A percentile compares a stretch with the other conserved stretches of the same genome.
phyloP scores from a whole-genome alignment of 2,797 vertebrate genomes.

The Sandelia bainsii region DNA sequence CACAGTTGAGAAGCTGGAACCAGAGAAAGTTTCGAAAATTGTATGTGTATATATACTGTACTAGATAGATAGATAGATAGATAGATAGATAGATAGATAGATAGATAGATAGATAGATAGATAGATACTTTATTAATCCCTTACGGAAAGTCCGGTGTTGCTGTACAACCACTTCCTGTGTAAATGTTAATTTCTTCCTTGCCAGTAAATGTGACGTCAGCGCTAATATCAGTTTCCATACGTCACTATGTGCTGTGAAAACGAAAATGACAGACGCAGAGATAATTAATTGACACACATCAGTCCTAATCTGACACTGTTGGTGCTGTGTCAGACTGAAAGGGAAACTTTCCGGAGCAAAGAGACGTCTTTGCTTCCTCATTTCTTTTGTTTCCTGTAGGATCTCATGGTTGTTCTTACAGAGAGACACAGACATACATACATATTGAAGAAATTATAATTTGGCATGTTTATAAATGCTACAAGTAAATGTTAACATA shows the following conservation, averaged over 20 bases:
- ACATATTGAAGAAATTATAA: too few relatives aligned
- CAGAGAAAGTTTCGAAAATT: too few relatives aligned
- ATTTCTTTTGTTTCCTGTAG: conserved; percentile 37
- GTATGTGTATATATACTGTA: too few relatives aligned
- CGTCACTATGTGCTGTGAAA: background rate
- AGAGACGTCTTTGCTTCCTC: conserved; percentile 27
- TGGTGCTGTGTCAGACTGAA: conserved; percentile 48
- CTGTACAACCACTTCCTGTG: background rate
- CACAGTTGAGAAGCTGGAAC: too few relatives aligned
- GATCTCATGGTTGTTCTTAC: background rate
- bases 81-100: too few relatives aligned
- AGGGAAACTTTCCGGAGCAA: conserved; percentile 46
- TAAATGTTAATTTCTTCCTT: background rate
- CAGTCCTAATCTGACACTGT: conserved; percentile 25
- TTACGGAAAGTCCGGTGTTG: too few relatives aligned
- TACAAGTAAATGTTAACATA: conserved; percentile 14
- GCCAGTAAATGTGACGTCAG: conserved; percentile 1
- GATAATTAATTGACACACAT: conserved; percentile 48
- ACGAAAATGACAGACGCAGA: background rate
- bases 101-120: too few relatives aligned
- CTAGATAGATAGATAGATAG: too few relatives aligned
- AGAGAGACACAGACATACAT: background rate
- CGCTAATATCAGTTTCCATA: conserved; percentile 3
- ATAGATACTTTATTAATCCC: too few relatives aligned
- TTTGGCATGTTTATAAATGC: background rate